phyloP scores from a whole-genome alignment of 2,888 invertebrate genomes.

The Xanthorhoe spadicearia region DNA sequence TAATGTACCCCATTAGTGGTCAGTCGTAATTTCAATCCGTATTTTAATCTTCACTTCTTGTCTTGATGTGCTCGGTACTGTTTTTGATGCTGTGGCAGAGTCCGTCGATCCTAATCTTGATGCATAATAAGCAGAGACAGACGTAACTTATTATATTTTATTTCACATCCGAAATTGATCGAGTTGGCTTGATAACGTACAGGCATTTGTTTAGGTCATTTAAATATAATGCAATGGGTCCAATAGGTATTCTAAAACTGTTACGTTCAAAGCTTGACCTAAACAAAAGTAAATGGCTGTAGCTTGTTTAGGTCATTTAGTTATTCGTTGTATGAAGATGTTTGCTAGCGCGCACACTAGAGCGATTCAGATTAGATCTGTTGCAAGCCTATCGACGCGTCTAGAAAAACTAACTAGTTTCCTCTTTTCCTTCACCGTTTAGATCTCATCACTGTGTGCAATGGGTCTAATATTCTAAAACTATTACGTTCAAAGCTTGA shows the following conservation, averaged over 20 bases:
- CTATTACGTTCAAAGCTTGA: conserved; percentile 46
- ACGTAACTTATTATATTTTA: conserved; percentile 81
- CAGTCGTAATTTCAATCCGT: conserved; percentile 77
- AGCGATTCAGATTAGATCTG: too few relatives aligned
- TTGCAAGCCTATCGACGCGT: too few relatives aligned
- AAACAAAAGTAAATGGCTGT: too few relatives aligned
- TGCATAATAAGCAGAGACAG: conserved; percentile 83
- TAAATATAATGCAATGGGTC: too few relatives aligned
- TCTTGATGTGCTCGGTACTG: conserved; percentile 73
- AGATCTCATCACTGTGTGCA: too few relatives aligned
- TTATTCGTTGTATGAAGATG: too few relatives aligned
- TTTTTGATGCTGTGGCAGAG: conserved; percentile 49
- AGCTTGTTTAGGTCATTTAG: conserved; percentile 81
- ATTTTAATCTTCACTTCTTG: conserved; percentile 73
- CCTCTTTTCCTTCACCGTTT: too few relatives aligned
- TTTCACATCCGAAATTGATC: conserved; percentile 80
- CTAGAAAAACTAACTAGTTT: too few relatives aligned
- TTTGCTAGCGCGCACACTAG: too few relatives aligned
- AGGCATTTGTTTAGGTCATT: conserved; percentile 78
- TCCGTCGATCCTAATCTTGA: conserved; percentile 81
- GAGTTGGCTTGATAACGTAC: conserved; percentile 74
- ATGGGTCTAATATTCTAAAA: conserved; percentile 40
- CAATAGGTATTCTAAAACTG: too few relatives aligned
- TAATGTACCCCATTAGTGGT: conserved; percentile 81
- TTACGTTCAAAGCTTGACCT: too few relatives aligned